Evolutionary conservation across 2,888 invertebrate genomes (phyloP).

Genomic region (Yponomeuta cagnagella): DNA sequence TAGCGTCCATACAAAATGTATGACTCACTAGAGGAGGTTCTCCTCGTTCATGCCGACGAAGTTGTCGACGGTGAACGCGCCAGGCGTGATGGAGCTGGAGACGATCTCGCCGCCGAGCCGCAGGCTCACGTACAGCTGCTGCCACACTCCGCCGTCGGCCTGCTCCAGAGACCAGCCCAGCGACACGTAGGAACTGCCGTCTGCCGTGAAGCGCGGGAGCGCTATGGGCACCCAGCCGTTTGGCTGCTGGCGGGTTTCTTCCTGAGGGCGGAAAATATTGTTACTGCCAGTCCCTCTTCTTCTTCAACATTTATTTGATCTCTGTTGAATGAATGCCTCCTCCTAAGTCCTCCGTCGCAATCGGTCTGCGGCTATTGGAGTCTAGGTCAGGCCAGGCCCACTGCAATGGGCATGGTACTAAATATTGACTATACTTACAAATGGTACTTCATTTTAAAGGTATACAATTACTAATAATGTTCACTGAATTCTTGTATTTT

Average conservation of each 20-base stretch:
- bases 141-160: constrained; percentile 67
- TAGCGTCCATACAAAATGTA: too few species aligned
- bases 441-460: too few species aligned
- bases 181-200: constrained; percentile 59
- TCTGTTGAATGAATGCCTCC: too few species aligned
- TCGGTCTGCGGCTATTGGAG: too few species aligned
- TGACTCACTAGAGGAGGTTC: constrained; percentile 51
- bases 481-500: too few species aligned
- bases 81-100: constrained; percentile 66
- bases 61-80: constrained; percentile 76
- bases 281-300: too few species aligned
- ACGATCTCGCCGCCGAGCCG: constrained; percentile 41
- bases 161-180: constrained; percentile 56
- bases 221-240: constrained; percentile 83
- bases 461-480: too few species aligned
- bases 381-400: too few species aligned
- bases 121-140: constrained; percentile 55
- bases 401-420: too few species aligned
- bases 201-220: constrained; percentile 71
- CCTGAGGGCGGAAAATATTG: constrained; percentile 33
- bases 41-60: constrained; percentile 72
- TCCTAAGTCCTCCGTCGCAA: too few species aligned
- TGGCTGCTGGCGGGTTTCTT: constrained; percentile 67
- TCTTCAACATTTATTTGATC: too few species aligned
- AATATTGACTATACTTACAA: too few species aligned